Base-by-base conservation (phyloP, 1,140 invertebrate genomes). In the Hycleus cichorii region DNA sequence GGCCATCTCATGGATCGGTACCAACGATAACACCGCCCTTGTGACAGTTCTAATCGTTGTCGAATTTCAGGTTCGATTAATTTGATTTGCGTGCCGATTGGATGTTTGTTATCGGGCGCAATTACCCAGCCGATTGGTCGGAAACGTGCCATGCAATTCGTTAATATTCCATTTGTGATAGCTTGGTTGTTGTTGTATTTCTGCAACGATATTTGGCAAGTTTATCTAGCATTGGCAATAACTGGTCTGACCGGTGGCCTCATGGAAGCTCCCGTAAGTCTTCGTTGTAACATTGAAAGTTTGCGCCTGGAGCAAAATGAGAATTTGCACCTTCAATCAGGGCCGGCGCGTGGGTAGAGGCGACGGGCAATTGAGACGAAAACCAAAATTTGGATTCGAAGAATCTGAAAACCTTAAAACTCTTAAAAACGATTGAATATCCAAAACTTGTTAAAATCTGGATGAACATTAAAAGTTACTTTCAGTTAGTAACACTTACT, bases 121-220 rank as follows among this genome's bases (percentile, higher is more conserved):
- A 60, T 88, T 0, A 88, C 87, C 0, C 78, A 88, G 48, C 80
- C 81, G 0, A 65, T 88, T 9, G 88, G 88, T 0, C 76, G 88
- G 18, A 80, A 83, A 57, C 74, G 77, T 48, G 79, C 86, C 1
- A 90, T 91, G 88, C 81, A 87, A 69, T 69, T 88, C 40, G 77
- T 83, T 1, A 90, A 85, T 63, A 60, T 89, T 3, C 88, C 88
- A 0, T 89, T 90, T 66, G 73, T 87, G 52, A 68, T 80, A 26
- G 83, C 87, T 1, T 90, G 87, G 87, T 43, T 89, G 2, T 60
- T 89, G 4, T 88, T 87, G 64, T 73, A 87, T 65, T 86, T 81
- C 62, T 72, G 87, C 0, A 78, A 69, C 2, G 76, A 72, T 48
- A 76, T 82, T 1, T 74, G 72, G 25, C 81, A 84, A 69, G 73